Evolutionary conservation across 2,113 vertebrate genomes (phyloP).

Genomic region (Hypomesus transpacificus): DNA sequence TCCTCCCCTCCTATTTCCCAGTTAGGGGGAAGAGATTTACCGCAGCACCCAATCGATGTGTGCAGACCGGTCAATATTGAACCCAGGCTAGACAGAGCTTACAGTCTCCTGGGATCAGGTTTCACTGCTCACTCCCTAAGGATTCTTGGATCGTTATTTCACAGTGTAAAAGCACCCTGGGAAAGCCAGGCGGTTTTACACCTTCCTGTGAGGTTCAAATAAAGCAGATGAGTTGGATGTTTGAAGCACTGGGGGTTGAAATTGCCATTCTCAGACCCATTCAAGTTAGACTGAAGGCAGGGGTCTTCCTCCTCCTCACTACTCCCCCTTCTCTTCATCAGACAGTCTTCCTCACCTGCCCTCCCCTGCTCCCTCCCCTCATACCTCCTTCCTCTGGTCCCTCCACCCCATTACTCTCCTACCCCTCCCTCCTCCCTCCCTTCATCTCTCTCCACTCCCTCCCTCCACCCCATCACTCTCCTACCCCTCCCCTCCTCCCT

Average conservation of each 20-base stretch:
- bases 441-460: too few species aligned
- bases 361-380: too few species aligned
- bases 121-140: not conserved
- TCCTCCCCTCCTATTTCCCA: not conserved
- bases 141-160: not conserved
- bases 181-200: too few species aligned
- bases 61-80: slow-evolving; percentile 10
- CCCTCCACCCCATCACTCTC: too few species aligned
- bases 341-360: too few species aligned
- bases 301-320: too few species aligned
- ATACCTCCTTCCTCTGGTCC: too few species aligned
- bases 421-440: not conserved
- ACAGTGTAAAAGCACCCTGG: not conserved
- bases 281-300: slow-evolving; percentile 23
- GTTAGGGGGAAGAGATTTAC: slow-evolving; percentile 8
- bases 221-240: too few species aligned
- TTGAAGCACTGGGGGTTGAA: slow-evolving; percentile 41
- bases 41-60: too few species aligned
- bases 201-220: too few species aligned
- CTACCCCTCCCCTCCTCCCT: too few species aligned
- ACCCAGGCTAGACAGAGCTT: slow-evolving; percentile 20
- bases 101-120: not conserved
- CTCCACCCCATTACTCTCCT: not conserved
- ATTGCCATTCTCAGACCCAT: slow-evolving; percentile 38
- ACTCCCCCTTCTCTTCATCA: too few species aligned